phyloP scores from a whole-genome alignment of 30 jellyfish, hydroid and myxozoan genomes.

The Cassiopea andromeda region DNA sequence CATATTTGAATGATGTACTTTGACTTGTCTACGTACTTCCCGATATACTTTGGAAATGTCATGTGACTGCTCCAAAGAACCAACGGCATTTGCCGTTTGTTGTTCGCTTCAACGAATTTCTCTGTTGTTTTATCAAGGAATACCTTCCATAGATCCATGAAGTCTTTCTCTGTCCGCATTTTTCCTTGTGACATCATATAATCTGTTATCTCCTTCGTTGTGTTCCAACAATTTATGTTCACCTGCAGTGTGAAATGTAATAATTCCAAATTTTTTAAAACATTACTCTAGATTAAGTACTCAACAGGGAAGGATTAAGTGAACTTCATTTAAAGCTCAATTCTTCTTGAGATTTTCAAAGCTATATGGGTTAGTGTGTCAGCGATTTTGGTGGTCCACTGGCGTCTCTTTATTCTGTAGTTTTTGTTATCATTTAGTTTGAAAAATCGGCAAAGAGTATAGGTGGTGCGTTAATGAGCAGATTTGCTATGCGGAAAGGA shows the following conservation, averaged over 20 bases:
- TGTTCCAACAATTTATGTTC: conserved; percentile 85
- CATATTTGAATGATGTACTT: conserved; percentile 88
- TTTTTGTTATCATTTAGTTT: no score
- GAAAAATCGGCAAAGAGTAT: no score
- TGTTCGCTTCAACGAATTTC: conserved; percentile 67
- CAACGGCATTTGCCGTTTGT: conserved; percentile 75
- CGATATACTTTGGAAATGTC: conserved; percentile 81
- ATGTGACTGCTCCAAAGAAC: conserved; percentile 90
- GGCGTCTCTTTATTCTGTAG: no score
- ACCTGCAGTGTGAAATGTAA: conserved; percentile 11
- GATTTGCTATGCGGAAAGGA: no score
- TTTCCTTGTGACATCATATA: conserved; percentile 65
- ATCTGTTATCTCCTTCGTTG: conserved; percentile 77
- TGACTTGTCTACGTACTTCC: conserved; percentile 74
- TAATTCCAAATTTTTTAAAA: background rate
- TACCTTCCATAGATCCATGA: conserved; percentile 90
- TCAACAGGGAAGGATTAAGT: no score
- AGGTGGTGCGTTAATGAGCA: no score
- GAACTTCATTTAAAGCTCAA: no score
- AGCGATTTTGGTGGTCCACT: no score
- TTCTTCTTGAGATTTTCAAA: no score
- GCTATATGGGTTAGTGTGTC: no score
- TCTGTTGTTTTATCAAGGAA: conserved; percentile 75
- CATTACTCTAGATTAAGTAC: no score
- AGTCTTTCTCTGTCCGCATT: conserved; percentile 61